Percentiles rank a stretch among this genome's conserved stretches.
Evolutionary conservation across 2,797 vertebrate genomes (phyloP).

Genomic region (Protonibea diacanthus): DNA sequence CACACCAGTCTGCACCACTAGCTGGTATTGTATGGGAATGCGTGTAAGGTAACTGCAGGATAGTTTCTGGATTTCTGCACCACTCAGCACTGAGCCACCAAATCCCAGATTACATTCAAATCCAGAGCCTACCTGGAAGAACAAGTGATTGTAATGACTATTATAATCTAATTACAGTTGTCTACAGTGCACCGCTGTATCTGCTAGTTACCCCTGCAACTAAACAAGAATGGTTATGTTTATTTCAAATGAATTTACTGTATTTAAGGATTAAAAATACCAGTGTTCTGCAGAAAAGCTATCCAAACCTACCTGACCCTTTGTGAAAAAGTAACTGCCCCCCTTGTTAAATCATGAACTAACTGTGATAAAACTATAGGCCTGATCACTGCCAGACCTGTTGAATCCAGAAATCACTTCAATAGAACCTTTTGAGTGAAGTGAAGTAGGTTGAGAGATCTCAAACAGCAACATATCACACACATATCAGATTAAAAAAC

Average conservation of each 20-base stretch:
- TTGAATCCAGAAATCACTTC: too few species aligned
- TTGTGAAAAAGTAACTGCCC: too few species aligned
- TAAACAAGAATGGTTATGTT: slow-evolving; percentile 12
- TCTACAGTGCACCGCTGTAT: slow-evolving; percentile 6
- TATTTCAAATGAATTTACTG: not conserved
- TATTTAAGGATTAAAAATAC: slow-evolving; percentile 6
- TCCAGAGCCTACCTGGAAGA: slow-evolving; percentile 78
- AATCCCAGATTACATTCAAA: slow-evolving; percentile 84
- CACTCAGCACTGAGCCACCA: slow-evolving; percentile 79
- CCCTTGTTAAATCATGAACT: too few species aligned
- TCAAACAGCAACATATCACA: too few species aligned
- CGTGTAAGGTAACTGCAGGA: slow-evolving; percentile 43
- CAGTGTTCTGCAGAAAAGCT: not conserved
- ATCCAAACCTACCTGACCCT: too few species aligned
- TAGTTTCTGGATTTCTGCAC: slow-evolving; percentile 74
- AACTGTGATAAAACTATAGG: too few species aligned
- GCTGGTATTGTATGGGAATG: not conserved
- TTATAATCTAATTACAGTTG: slow-evolving; percentile 78
- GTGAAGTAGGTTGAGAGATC: too few species aligned
- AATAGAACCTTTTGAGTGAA: too few species aligned
- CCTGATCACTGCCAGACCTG: too few species aligned
- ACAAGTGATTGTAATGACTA: slow-evolving; percentile 58
- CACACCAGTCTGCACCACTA: slow-evolving; percentile 17
- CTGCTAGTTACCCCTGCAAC: slow-evolving; percentile 16
- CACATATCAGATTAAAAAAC: too few species aligned